Percentiles rank a stretch among this genome's conserved stretches.
Conservation (phyloP, 2,113 vertebrate genomes). For the Tauraco erythrolophus region DNA sequence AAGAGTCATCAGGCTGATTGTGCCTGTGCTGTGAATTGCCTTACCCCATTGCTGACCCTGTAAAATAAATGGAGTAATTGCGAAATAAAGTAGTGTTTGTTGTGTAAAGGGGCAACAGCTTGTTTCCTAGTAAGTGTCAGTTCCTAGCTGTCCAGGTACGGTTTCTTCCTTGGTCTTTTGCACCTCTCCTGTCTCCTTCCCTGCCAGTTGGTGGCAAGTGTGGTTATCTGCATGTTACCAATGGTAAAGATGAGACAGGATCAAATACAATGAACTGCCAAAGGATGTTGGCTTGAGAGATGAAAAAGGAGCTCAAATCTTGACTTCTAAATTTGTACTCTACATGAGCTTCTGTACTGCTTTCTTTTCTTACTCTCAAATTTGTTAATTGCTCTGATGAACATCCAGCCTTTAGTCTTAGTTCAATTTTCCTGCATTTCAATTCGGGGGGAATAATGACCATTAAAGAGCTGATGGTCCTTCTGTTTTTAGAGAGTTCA, state of each 20-base stretch:
- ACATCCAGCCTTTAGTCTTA: background rate
- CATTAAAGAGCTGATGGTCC: background rate
- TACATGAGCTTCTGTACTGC: background rate
- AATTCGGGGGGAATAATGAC: background rate
- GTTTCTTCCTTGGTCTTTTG: background rate
- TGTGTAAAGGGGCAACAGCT: background rate
- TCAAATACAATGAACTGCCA: background rate
- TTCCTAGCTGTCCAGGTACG: background rate
- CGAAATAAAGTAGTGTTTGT: background rate
- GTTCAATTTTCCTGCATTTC: background rate
- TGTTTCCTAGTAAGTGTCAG: background rate
- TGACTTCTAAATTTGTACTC: background rate
- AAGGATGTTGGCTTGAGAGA: background rate
- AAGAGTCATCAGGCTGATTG: background rate
- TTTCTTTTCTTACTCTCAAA: background rate
- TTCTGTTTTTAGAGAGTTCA: background rate
- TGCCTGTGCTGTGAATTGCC: background rate
- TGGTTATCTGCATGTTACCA: background rate
- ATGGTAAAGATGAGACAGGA: background rate
- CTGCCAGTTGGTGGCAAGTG: background rate
- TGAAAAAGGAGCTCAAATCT: background rate
- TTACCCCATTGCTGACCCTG: background rate
- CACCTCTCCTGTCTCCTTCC: background rate
- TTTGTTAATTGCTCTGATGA: background rate
- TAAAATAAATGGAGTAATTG: background rate